A percentile compares a stretch with the other conserved stretches of the same genome.
Conservation (phyloP, 2,797 vertebrate genomes). For the Macrochelys suwanniensis region DNA sequence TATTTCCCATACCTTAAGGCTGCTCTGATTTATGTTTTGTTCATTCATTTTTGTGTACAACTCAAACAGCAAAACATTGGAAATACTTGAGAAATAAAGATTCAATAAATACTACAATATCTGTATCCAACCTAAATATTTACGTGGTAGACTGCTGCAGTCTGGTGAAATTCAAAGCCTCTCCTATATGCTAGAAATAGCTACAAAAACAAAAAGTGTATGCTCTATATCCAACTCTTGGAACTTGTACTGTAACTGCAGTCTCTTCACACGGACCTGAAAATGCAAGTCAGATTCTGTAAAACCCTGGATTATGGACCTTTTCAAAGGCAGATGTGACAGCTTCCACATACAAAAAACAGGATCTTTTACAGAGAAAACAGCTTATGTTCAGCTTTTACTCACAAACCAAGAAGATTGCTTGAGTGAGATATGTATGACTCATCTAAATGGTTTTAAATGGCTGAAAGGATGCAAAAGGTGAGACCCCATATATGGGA, state of each 20-base stretch:
- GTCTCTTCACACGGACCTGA: not conserved
- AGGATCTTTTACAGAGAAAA: not conserved
- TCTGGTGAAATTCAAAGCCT: not conserved
- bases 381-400: constrained; percentile 15
- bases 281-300: not conserved
- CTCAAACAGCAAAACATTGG: not conserved
- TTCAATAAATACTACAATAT: not conserved
- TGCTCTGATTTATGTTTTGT: not conserved
- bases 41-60: not conserved
- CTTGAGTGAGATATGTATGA: not conserved
- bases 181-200: not conserved
- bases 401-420: not conserved
- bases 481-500: not conserved
- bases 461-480: not conserved
- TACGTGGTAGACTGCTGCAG: not conserved
- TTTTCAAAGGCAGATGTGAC: not conserved
- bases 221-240: not conserved
- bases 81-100: constrained; percentile 29
- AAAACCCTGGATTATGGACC: not conserved
- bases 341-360: not conserved
- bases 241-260: not conserved
- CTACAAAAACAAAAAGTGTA: not conserved
- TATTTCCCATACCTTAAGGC: constrained; percentile 17
- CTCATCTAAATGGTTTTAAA: not conserved
- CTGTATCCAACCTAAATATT: not conserved